These are phyloP conservation scores for Hemibagrus guttatus DNA, from an alignment of 2,797 vertebrate genomes.

Conservation along the genomic window DNA sequence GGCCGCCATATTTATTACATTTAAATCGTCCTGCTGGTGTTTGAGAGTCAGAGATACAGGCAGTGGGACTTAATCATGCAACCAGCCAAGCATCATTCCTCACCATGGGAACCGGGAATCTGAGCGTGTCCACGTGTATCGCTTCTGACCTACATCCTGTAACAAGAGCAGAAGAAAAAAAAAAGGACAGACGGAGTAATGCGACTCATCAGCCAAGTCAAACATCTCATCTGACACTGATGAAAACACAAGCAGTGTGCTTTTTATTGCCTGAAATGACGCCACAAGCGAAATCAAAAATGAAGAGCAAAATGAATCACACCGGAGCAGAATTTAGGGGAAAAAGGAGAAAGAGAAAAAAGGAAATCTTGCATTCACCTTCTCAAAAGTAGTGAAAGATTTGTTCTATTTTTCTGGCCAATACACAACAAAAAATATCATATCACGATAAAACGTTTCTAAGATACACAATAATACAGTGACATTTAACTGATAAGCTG, in stretches of 20 bases:
- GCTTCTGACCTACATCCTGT: not conserved
- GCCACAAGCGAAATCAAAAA: no score
- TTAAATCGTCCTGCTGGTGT: constrained; percentile 16
- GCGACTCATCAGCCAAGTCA: not conserved
- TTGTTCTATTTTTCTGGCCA: not conserved
- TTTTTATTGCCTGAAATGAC: not conserved
- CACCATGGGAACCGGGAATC: not conserved
- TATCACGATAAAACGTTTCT: not conserved
- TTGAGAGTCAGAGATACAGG: constrained; percentile 25
- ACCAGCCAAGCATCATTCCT: constrained; percentile 22
- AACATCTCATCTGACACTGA: not conserved
- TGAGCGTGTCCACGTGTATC: not conserved
- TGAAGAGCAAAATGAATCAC: not conserved
- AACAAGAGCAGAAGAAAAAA: not conserved
- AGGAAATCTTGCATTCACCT: no score
- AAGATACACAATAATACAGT: no score
- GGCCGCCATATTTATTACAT: constrained; percentile 27
- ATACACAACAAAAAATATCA: not conserved
- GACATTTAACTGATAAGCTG: no score
- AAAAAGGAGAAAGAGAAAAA: no score
- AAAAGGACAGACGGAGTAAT: not conserved
- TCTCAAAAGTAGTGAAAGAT: no score
- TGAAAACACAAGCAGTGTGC: not conserved
- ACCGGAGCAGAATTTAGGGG: not conserved
- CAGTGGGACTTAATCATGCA: constrained; percentile 40